Evolutionary conservation across 2,888 invertebrate species (phyloP).

Genomic region (Lithophane leautieri): DNA sequence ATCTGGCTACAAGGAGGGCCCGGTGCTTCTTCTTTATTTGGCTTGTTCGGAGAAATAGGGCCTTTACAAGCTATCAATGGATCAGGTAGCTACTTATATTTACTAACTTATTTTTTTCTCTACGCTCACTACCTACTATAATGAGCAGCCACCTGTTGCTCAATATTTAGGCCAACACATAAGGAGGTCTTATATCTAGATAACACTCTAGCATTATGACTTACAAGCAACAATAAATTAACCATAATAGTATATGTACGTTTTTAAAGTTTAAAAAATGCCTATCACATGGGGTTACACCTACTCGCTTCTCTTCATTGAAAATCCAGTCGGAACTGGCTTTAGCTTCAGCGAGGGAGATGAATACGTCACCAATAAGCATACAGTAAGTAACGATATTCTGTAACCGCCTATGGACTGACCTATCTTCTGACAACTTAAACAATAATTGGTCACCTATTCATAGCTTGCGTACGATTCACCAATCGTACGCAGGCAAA

Average conservation of each 20-base stretch:
- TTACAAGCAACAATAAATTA: background rate
- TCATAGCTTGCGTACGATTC: slow-evolving; percentile 90
- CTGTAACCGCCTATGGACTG: background rate
- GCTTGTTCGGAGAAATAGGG: slow-evolving; percentile 86
- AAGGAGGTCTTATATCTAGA: background rate
- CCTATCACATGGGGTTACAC: slow-evolving; percentile 75
- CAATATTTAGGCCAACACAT: background rate
- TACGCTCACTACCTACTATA: background rate
- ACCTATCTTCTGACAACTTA: too few species aligned
- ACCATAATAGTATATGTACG: too few species aligned
- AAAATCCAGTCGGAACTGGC: slow-evolving; percentile 90
- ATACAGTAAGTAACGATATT: slow-evolving; percentile 1
- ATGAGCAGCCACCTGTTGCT: background rate
- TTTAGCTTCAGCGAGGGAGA: slow-evolving; percentile 20
- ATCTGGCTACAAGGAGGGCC: slow-evolving; percentile 86
- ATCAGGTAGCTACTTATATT: slow-evolving; percentile 26
- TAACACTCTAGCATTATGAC: background rate
- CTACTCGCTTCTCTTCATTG: slow-evolving; percentile 88
- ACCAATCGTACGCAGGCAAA: slow-evolving; percentile 90
- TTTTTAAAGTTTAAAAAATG: slow-evolving; percentile 7
- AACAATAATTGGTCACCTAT: slow-evolving; percentile 71
- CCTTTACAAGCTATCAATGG: slow-evolving; percentile 38
- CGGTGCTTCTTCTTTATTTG: slow-evolving; percentile 80
- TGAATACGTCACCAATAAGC: slow-evolving; percentile 2
- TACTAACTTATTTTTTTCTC: background rate